Conservation (phyloP, 2,113 vertebrate species). For the Osmerus mordax region DNA sequence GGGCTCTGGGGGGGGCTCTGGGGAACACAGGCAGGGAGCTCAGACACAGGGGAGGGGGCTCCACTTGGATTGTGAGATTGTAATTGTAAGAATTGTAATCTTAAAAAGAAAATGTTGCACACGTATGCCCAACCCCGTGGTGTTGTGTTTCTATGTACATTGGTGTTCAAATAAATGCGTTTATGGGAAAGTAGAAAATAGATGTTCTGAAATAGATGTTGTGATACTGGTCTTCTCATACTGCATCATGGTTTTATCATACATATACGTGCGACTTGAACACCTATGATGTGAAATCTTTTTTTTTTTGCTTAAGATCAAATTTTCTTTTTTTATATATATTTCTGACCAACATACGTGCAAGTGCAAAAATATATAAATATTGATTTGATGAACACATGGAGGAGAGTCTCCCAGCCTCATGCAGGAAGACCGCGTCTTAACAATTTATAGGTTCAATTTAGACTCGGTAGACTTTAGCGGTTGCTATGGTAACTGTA, state of each 20-base stretch:
- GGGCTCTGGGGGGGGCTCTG: conserved; percentile 60
- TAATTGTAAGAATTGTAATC: not conserved
- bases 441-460: conserved; percentile 70
- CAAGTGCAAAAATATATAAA: conserved; percentile 27
- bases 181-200: conserved; percentile 28
- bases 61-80: not conserved
- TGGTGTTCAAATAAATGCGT: not conserved
- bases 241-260: conserved; percentile 20
- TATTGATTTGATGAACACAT: too few relatives aligned
- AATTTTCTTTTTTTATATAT: too few relatives aligned
- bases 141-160: not conserved
- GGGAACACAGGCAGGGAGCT: conserved; percentile 4
- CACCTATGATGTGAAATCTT: conserved; percentile 10
- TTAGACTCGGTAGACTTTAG: conserved; percentile 42
- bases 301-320: too few relatives aligned
- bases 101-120: too few relatives aligned
- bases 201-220: conserved; percentile 4
- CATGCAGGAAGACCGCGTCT: conserved; percentile 49
- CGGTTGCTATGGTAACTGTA: conserved; percentile 76
- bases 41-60: not conserved
- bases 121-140: too few relatives aligned
- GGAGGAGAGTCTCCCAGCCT: too few relatives aligned
- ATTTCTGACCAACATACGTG: too few relatives aligned
- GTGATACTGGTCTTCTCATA: conserved; percentile 25
- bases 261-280: conserved; percentile 3